Evolutionary conservation across 2,113 vertebrate genomes (phyloP).

Genomic region (Epinephelus fuscoguttatus): DNA sequence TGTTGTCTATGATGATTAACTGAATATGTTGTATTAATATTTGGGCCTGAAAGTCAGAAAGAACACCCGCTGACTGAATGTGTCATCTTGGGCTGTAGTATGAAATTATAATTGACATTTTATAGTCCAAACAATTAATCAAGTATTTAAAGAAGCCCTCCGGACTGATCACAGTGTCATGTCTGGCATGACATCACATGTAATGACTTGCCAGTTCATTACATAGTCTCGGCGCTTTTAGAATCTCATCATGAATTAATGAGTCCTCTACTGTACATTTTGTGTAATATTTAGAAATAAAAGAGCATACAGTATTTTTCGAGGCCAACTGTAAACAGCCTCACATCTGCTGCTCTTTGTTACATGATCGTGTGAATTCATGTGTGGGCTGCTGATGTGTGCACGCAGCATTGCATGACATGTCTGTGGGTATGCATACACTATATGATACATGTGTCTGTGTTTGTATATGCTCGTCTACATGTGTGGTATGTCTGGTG

Average conservation of each 20-base stretch:
- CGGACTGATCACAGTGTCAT: background rate
- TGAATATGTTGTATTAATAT: background rate
- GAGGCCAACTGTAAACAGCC: background rate
- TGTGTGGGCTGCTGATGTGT: slow-evolving; percentile 64
- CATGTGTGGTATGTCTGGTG: slow-evolving; percentile 67
- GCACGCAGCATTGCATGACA: slow-evolving; percentile 19
- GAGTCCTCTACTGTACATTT: too few relatives aligned
- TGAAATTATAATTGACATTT: background rate
- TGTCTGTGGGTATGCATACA: slow-evolving; percentile 25
- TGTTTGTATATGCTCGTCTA: slow-evolving; percentile 45
- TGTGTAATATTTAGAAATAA: background rate
- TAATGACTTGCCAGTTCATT: background rate
- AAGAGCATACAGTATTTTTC: background rate
- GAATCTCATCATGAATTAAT: background rate
- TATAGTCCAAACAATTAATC: background rate
- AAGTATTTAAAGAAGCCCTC: background rate
- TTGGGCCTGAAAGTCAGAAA: background rate
- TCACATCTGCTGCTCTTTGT: slow-evolving; percentile 43
- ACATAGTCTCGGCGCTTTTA: background rate
- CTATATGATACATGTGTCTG: slow-evolving; percentile 53
- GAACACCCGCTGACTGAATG: background rate
- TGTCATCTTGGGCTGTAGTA: background rate
- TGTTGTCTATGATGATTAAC: background rate
- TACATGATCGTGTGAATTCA: slow-evolving; percentile 24
- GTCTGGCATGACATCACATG: slow-evolving; percentile 4